Percentiles rank a stretch among this genome's conserved stretches.
Conservation (phyloP, 2,888 invertebrate genomes). For the Periphyllus acericola region DNA sequence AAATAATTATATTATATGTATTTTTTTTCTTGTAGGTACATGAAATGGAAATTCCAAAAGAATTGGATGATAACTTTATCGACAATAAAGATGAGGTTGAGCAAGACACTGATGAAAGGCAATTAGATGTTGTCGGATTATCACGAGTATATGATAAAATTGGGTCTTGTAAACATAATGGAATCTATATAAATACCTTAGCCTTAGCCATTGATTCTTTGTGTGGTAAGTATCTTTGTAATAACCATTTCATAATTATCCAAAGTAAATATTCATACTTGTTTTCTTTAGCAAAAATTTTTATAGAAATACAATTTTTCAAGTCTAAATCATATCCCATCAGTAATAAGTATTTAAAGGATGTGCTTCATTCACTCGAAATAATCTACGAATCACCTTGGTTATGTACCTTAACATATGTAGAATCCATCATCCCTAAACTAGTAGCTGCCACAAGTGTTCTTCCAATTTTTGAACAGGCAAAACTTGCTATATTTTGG, state of each 20-base stretch:
- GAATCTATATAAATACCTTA: slow-evolving; percentile 37
- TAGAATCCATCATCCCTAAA: slow-evolving; percentile 84
- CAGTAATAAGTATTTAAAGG: slow-evolving; percentile 69
- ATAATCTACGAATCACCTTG: slow-evolving; percentile 83
- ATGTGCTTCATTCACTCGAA: slow-evolving; percentile 73
- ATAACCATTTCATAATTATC: neutral
- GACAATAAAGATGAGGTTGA: slow-evolving; percentile 6
- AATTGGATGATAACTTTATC: slow-evolving; percentile 43
- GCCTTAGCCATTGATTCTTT: slow-evolving; percentile 51
- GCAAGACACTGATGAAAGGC: neutral
- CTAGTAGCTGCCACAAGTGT: slow-evolving; percentile 69
- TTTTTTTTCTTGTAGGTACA: slow-evolving; percentile 7
- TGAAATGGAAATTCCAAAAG: slow-evolving; percentile 58
- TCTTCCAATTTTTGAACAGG: slow-evolving; percentile 66
- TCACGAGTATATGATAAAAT: slow-evolving; percentile 75
- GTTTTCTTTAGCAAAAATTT: slow-evolving; percentile 62
- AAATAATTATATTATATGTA: neutral
- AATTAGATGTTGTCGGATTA: slow-evolving; percentile 78
- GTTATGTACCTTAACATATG: slow-evolving; percentile 79
- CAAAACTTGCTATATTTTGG: slow-evolving; percentile 83
- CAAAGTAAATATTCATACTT: neutral
- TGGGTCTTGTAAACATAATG: slow-evolving; percentile 12
- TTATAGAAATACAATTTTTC: slow-evolving; percentile 67
- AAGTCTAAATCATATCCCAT: slow-evolving; percentile 77
- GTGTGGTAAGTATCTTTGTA: slow-evolving; percentile 48